Evolutionary conservation across 2,113 vertebrate genomes (phyloP), one percentile per base, ranked within the genome.

Genomic region (Calidris pygmaea): DNA sequence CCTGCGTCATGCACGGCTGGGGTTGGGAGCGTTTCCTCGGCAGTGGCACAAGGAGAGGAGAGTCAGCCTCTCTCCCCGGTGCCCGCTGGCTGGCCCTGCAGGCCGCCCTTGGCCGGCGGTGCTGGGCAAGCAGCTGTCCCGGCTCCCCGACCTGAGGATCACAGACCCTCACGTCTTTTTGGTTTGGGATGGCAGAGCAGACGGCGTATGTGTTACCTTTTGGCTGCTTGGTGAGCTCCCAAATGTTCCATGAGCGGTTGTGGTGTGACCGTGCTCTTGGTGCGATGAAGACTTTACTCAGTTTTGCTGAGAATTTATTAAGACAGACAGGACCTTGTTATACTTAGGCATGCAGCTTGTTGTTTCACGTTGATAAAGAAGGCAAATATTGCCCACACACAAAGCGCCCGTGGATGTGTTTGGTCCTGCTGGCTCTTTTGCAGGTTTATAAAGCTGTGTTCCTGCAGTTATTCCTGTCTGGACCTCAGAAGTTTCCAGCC

Each of bases 391-490:
- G 24, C 76, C 83, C 71, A 37, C 71, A 26, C 23, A 16, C 45
- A 26, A 50, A 71, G 75, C 3, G 1, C 14, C 30, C 34, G 56
- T 58, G 83, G 72, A 67, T 90, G 8, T 10, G 2, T n/a, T 62
- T 84, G 48, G 67, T 81, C 65, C 78, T 6, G 0, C 39, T 83
- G 72, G 35, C 79, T 82, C 60, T 90, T 83, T 29, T 52, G 70
- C 52, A 74, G 82, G 39, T 65, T 70, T 88, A 70, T 60, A 39
- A 87, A 80, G 75, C 55, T 43, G 11, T 74, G n/a, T 55, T 96
- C 62, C 96, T 89, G 50, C 77, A 76, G 81, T 92, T 93, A 56
- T 75, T 97, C 67, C 91, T 96, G 50, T 83, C 92, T 95, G 97
- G 78, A 85, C 82, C 89, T 96, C 53, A 74, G 68, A 95, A 80